Evolutionary conservation across 2,888 invertebrate genomes (phyloP), one percentile per base, ranked within the genome.

Genomic region (Spodoptera littoralis): DNA sequence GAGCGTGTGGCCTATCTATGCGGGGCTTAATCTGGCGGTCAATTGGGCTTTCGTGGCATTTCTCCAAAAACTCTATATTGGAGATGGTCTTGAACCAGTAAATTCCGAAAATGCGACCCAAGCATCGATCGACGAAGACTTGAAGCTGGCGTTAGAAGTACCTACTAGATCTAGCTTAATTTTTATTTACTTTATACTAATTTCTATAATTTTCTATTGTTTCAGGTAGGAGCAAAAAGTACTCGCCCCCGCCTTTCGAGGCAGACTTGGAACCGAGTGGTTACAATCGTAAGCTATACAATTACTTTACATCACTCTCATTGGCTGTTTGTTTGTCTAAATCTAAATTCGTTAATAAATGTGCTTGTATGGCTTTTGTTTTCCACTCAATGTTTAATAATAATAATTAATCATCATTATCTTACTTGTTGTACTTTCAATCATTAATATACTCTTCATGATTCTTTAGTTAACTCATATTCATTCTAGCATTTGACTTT

Each of bases 181-280:
- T 9, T 36, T 5, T 36, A 30, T 4, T 9, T 11, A 13, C 5
- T 50, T 18, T n/a, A 4, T 11, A 3, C 11, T 56, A 8, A 36
- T 27, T 30, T 36, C 47, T 36, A 3, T 49, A 27, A 0, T 27
- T 65, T 73, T 73, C 69, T 73, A 77, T 88, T 89, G 85, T 92
- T 92, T 53, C 93, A 94, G 93, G 92, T 87, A 92, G 90, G 86
- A 70, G 70, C 52, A 93, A 90, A 90, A 93, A 92, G 83, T 92
- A 92, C 76, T 77, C 88, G 70, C 86, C 84, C 57, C 89, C 89
- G 51, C 88, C 92, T 24, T 91, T 89, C 70, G 94, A 94, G 78
- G 85, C 87, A 30, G 93, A 93, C 60, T 77, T 90, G 88, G 93
- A 92, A 78, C 77, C 84, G 63, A 82, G 76, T 79, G 83, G 81